Conservation (phyloP, 2,888 invertebrate species). For the Glomeris marginata region DNA sequence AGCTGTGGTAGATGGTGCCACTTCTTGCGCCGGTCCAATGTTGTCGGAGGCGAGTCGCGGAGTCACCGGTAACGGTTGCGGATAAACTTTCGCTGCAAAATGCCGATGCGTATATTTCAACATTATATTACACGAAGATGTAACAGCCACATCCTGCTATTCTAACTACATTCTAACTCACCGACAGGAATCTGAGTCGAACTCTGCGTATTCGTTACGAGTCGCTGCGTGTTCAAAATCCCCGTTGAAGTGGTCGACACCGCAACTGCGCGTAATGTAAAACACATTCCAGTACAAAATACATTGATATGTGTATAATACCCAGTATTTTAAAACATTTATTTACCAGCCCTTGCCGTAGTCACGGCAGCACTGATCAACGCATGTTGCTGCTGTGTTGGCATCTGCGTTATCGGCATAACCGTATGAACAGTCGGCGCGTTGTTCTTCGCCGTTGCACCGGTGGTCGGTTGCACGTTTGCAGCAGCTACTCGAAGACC, state of each 20-base stretch:
- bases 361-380: not conserved
- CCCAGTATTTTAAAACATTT: no score
- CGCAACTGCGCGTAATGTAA: no score
- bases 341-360: slow-evolving; percentile 2
- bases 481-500: not conserved
- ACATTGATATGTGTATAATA: no score
- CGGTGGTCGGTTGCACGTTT: not conserved
- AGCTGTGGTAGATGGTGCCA: slow-evolving; percentile 1
- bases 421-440: slow-evolving; percentile 7
- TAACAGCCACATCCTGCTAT: no score
- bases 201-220: no score
- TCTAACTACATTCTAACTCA: no score
- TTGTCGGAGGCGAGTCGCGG: slow-evolving; percentile 7
- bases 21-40: not conserved
- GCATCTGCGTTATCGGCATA: slow-evolving; percentile 1
- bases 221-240: no score
- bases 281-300: no score
- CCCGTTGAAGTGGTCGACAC: no score
- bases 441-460: not conserved
- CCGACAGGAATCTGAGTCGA: slow-evolving; percentile 12
- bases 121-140: not conserved
- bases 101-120: not conserved
- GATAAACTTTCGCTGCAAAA: slow-evolving; percentile 14
- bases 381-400: not conserved
- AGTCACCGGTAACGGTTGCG: slow-evolving; percentile 12